A percentile compares a stretch with the other conserved stretches of the same genome.
These are phyloP conservation scores for Oreochromis grahami DNA, from an alignment of 2,797 vertebrate genomes.

Conservation along the genomic window DNA sequence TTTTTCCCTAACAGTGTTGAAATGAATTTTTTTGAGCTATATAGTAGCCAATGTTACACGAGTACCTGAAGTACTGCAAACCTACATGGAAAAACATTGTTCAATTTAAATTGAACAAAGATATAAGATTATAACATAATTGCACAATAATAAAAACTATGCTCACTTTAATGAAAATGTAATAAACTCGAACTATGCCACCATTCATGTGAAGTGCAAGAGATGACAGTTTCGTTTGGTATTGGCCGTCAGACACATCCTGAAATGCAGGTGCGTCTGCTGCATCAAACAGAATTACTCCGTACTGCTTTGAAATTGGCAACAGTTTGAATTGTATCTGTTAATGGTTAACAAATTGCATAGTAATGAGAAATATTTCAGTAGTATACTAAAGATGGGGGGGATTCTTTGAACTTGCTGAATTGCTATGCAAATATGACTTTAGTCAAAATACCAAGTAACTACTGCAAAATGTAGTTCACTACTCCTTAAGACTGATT, in stretches of 20 bases:
- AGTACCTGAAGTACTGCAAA: background rate
- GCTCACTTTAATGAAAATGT: too few species aligned
- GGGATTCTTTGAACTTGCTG: background rate
- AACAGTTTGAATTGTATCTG: background rate
- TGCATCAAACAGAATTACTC: background rate
- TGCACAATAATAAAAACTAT: background rate
- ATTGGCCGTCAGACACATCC: background rate
- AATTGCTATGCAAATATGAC: background rate
- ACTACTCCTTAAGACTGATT: background rate
- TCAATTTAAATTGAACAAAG: background rate
- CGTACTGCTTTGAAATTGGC: background rate
- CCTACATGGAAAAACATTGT: background rate
- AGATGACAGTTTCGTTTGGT: too few species aligned
- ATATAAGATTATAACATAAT: background rate
- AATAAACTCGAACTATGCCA: too few species aligned
- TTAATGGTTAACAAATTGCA: background rate
- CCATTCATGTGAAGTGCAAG: too few species aligned
- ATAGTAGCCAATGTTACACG: rapidly evolving
- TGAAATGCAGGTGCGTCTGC: rapidly evolving
- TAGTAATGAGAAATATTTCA: background rate
- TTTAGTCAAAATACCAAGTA: background rate
- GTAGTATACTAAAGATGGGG: background rate
- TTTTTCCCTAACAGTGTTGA: background rate
- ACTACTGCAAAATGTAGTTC: background rate
- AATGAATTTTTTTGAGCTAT: background rate